phyloP scores from a whole-genome alignment of 30 jellyfish, hydroid and myxozoan genomes.

The Turritopsis rubra region DNA sequence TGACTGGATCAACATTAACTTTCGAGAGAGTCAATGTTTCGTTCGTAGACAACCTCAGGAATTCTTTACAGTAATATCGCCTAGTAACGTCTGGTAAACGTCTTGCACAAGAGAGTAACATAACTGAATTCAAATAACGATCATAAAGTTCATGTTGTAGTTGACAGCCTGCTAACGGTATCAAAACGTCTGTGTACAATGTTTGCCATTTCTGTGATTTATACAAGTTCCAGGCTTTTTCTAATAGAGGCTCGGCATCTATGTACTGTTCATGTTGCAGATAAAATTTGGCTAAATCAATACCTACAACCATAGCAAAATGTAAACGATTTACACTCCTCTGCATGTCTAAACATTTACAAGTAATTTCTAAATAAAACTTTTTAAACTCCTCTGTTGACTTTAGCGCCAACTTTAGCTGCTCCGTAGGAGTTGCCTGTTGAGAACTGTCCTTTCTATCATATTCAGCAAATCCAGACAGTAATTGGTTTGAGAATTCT shows the following conservation, averaged over 20 bases:
- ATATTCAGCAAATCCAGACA: constrained; percentile 39
- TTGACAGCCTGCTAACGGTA: constrained; percentile 74
- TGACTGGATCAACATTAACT: constrained; percentile 49
- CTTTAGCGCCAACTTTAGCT: constrained; percentile 36
- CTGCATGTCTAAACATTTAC: constrained; percentile 24
- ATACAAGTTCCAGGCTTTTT: constrained; percentile 48
- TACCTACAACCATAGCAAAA: constrained; percentile 52
- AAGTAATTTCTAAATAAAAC: constrained; percentile 47
- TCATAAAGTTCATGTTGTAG: constrained; percentile 26
- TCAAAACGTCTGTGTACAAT: constrained; percentile 61
- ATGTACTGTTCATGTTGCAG: constrained; percentile 42
- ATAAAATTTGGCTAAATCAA: constrained; percentile 61
- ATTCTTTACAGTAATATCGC: constrained; percentile 39
- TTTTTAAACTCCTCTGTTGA: constrained; percentile 42
- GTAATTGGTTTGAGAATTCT: constrained; percentile 9
- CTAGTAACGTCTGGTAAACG: constrained; percentile 44
- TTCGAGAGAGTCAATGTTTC: constrained; percentile 19
- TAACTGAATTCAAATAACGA: constrained; percentile 60
- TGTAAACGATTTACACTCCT: constrained; percentile 40
- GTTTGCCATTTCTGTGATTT: constrained; percentile 54
- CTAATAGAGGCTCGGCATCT: constrained; percentile 51
- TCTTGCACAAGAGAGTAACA: constrained; percentile 61
- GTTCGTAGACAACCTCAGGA: constrained; percentile 35
- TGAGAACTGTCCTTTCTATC: constrained; percentile 28
- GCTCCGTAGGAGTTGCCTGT: constrained; percentile 2